phyloP scores from a whole-genome alignment of 1,140 invertebrate genomes.

The Pollicipes pollicipes region DNA sequence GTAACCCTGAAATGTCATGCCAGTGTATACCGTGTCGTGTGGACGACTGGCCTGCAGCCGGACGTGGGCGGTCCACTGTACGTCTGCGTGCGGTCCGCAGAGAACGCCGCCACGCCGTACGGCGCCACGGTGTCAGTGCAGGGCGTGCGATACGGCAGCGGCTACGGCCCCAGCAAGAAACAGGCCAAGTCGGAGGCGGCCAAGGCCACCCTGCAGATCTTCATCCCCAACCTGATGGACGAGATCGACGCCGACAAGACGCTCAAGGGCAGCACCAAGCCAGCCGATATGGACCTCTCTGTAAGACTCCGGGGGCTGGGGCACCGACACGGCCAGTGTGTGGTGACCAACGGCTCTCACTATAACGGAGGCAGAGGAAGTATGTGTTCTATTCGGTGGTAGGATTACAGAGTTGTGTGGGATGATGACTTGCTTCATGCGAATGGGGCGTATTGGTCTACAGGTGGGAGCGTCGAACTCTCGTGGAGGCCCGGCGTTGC shows the following conservation, averaged over 20 bases:
- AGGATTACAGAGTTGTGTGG: too few relatives aligned
- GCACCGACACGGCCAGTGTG: too few relatives aligned
- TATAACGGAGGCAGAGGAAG: too few relatives aligned
- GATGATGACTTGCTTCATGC: too few relatives aligned
- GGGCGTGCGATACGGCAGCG: slow-evolving; percentile 76
- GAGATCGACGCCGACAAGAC: slow-evolving; percentile 27
- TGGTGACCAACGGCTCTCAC: too few relatives aligned
- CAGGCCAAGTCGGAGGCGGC: slow-evolving; percentile 86
- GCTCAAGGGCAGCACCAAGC: slow-evolving; percentile 8
- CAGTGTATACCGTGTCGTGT: too few relatives aligned
- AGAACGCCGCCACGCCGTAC: slow-evolving; percentile 84
- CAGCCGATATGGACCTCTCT: slow-evolving; percentile 40
- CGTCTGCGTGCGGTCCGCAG: slow-evolving; percentile 28
- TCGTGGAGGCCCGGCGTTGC: too few relatives aligned
- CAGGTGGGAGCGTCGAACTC: too few relatives aligned
- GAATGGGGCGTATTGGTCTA: too few relatives aligned
- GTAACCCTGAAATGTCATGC: too few relatives aligned
- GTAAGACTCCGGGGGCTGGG: slow-evolving; percentile 26
- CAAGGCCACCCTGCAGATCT: slow-evolving; percentile 66
- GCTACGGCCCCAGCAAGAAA: slow-evolving; percentile 84
- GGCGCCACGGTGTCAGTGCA: slow-evolving; percentile 81
- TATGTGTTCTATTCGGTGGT: too few relatives aligned
- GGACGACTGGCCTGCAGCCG: too few relatives aligned
- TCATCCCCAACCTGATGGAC: slow-evolving; percentile 83
- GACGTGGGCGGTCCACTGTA: not conserved